phyloP scores from a whole-genome alignment of 2,797 vertebrate genomes.

The Scyliorhinus canicula region DNA sequence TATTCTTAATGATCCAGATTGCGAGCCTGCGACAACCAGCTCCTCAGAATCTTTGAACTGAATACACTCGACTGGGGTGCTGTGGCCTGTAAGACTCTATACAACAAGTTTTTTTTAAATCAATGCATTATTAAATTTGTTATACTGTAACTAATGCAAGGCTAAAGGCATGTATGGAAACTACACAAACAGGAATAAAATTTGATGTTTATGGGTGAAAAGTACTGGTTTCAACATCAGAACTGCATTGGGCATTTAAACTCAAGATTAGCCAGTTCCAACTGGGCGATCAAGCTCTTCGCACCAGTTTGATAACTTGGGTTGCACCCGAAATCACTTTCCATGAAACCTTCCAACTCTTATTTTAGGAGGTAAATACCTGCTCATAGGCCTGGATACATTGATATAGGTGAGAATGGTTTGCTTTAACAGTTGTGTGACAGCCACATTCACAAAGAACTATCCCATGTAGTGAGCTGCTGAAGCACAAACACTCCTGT shows the following conservation, averaged over 20 bases:
- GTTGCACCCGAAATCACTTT: slow-evolving; percentile 12
- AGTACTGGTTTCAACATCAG: not conserved
- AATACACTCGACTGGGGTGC: slow-evolving; percentile 78
- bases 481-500: too few species aligned
- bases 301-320: not conserved
- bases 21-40: slow-evolving; percentile 84
- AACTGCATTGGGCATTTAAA: not conserved
- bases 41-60: slow-evolving; percentile 81
- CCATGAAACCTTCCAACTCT: not conserved
- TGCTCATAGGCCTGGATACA: not conserved
- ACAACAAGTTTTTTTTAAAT: slow-evolving; percentile 27
- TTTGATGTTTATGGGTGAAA: not conserved
- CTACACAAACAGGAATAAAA: not conserved
- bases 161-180: not conserved
- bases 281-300: not conserved
- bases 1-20: slow-evolving; percentile 86
- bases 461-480: not conserved
- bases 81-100: slow-evolving; percentile 87
- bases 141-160: not conserved
- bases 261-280: not conserved
- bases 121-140: not conserved
- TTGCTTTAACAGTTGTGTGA: not conserved
- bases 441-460: not conserved
- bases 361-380: not conserved
- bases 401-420: not conserved